These are phyloP conservation scores for Neelides sp. DNA, from an alignment of 1,140 invertebrate genomes.

Conservation along the genomic window DNA sequence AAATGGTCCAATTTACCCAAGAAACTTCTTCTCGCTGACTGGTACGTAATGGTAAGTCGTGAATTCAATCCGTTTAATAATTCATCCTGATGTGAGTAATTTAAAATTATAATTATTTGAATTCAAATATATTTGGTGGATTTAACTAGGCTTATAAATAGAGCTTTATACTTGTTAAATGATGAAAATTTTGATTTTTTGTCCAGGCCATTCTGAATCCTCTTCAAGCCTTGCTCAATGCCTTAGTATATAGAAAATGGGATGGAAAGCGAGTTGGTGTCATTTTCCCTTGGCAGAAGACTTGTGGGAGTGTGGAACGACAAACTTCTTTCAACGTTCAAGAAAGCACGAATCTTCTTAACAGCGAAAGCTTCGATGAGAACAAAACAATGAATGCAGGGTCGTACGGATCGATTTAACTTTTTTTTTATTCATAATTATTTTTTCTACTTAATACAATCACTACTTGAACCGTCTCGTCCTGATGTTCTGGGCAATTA, in stretches of 20 bases:
- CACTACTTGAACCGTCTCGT: too few species aligned
- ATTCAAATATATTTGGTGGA: too few species aligned
- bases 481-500: too few species aligned
- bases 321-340: too few species aligned
- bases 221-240: constrained; percentile 65
- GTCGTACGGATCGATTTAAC: too few species aligned
- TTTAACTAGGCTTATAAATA: neutral
- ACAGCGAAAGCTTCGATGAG: too few species aligned
- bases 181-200: constrained; percentile 1
- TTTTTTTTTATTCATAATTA: too few species aligned
- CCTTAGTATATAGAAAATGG: constrained; percentile 60
- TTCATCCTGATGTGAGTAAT: neutral
- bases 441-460: too few species aligned
- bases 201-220: constrained; percentile 63
- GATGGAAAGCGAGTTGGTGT: constrained; percentile 35
- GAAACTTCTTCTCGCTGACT: constrained; percentile 51
- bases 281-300: constrained; percentile 32
- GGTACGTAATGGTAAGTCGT: constrained; percentile 63
- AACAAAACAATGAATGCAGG: too few species aligned
- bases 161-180: neutral
- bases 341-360: too few species aligned
- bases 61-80: neutral
- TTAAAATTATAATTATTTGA: too few species aligned
- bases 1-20: constrained; percentile 58
- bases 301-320: too few species aligned